Evolutionary conservation across 2,888 invertebrate species (phyloP).

Genomic region (Philaethria dido): DNA sequence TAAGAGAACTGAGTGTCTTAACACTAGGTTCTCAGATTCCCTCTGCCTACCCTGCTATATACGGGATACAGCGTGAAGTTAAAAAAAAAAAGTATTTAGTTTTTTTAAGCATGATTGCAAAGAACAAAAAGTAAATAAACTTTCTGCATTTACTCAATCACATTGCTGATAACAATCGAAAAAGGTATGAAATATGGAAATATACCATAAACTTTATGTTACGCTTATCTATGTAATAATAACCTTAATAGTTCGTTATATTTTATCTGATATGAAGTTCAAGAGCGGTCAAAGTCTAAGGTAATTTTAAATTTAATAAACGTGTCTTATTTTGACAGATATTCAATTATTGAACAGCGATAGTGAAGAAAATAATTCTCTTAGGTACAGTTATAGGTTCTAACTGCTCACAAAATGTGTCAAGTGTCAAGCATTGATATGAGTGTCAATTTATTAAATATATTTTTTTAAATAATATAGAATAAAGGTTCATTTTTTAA

Average conservation of each 20-base stretch:
- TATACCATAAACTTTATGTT: conserved; percentile 3
- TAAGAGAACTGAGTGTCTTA: too few relatives aligned
- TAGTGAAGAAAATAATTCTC: background rate
- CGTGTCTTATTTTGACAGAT: background rate
- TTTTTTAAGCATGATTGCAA: too few relatives aligned
- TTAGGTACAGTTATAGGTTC: background rate
- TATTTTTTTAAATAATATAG: too few relatives aligned
- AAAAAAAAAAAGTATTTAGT: too few relatives aligned
- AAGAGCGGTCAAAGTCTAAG: conserved; percentile 19
- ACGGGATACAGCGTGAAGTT: too few relatives aligned
- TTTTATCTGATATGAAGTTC: conserved; percentile 16
- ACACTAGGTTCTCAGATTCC: too few relatives aligned
- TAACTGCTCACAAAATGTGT: background rate
- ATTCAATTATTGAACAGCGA: background rate
- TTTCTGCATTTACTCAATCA: background rate
- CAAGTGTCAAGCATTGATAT: too few relatives aligned
- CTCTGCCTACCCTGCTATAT: too few relatives aligned
- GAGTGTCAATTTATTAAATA: too few relatives aligned
- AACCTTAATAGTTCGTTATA: conserved; percentile 21
- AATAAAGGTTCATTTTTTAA: too few relatives aligned
- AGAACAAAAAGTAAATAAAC: background rate
- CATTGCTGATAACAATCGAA: conserved; percentile 13
- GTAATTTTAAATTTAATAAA: background rate
- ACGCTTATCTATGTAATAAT: conserved; percentile 17
- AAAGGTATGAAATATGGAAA: background rate